These are phyloP conservation scores for Andrena bicolor DNA, from an alignment of 2,888 invertebrate genomes.

Conservation along the genomic window DNA sequence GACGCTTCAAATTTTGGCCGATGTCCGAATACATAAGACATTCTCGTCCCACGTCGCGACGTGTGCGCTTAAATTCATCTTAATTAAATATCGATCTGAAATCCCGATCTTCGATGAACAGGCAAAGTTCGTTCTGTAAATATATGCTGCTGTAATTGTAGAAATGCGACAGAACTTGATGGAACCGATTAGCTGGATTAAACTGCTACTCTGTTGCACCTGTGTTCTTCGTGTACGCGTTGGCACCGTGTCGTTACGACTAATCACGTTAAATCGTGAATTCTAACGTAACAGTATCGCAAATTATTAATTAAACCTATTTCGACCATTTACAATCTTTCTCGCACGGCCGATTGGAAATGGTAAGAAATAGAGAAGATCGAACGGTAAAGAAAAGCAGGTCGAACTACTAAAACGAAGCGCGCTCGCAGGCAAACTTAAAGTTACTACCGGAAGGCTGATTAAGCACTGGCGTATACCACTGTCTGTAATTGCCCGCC, in stretches of 20 bases:
- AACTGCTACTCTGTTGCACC: slow-evolving; percentile 39
- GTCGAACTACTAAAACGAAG: slow-evolving; percentile 8
- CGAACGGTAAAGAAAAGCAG: neutral
- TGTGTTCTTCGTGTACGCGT: slow-evolving; percentile 1
- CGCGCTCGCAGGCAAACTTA: neutral
- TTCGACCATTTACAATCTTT: neutral
- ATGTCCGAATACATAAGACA: too few species aligned
- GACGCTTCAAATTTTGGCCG: too few species aligned
- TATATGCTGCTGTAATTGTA: neutral
- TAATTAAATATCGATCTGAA: neutral
- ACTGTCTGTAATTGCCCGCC: slow-evolving; percentile 25
- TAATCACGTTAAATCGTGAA: slow-evolving; percentile 17
- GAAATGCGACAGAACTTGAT: slow-evolving; percentile 14
- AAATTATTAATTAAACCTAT: slow-evolving; percentile 7
- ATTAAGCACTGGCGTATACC: slow-evolving; percentile 22
- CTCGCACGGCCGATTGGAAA: neutral
- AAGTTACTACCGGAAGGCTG: slow-evolving; percentile 15
- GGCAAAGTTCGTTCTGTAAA: neutral
- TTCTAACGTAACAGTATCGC: neutral
- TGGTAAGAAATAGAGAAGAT: neutral
- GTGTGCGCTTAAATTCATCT: neutral
- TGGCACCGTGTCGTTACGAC: slow-evolving; percentile 11
- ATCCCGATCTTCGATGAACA: neutral
- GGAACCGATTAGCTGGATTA: slow-evolving; percentile 55
- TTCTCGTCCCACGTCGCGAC: neutral